These are phyloP conservation scores for Telmatochromis sp. DNA, from an alignment of 2,113 vertebrate genomes.

Conservation along the genomic window DNA sequence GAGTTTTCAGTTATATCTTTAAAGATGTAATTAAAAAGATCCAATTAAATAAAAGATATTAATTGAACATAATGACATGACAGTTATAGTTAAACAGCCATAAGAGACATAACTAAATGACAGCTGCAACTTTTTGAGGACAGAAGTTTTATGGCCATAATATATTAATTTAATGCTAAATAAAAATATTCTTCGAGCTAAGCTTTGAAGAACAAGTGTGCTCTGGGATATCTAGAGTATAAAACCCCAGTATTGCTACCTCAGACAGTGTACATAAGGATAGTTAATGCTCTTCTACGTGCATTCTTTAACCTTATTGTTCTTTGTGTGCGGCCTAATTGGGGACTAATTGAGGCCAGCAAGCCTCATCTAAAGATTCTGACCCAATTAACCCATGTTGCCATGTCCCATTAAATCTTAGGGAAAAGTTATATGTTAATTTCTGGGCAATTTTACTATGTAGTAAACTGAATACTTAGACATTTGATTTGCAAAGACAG, in stretches of 20 bases:
- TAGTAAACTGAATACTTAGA: neutral
- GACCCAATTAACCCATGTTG: constrained; percentile 1
- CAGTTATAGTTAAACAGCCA: neutral
- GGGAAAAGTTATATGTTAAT: neutral
- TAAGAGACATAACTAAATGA: neutral
- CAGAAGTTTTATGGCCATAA: neutral
- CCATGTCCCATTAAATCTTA: neutral
- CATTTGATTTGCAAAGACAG: neutral
- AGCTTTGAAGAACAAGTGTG: neutral
- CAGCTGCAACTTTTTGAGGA: neutral
- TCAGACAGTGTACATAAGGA: neutral
- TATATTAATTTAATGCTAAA: neutral
- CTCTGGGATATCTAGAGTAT: neutral
- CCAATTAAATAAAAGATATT: neutral
- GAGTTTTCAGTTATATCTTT: neutral
- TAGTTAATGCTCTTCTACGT: neutral
- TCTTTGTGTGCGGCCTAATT: constrained; percentile 14
- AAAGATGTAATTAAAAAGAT: neutral
- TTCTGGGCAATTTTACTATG: neutral
- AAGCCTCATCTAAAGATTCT: neutral
- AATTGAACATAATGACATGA: neutral
- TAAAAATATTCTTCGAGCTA: neutral
- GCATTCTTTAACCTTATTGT: neutral
- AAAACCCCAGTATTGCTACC: neutral
- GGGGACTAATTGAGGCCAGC: constrained; percentile 32